Conservation (phyloP, 2,888 invertebrate genomes). For the Spisula solida region DNA sequence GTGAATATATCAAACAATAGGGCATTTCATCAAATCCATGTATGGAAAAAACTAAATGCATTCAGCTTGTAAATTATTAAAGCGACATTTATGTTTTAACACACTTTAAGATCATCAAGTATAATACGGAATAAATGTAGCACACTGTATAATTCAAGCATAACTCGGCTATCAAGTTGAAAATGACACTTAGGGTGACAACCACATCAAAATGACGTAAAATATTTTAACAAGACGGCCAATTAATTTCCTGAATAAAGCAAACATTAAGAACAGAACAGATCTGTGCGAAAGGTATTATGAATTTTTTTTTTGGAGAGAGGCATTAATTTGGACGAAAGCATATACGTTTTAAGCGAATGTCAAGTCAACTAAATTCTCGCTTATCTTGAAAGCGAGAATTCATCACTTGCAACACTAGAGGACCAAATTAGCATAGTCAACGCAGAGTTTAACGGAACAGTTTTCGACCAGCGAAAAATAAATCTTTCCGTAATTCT, state of each 20-base stretch:
- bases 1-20: conserved; percentile 1
- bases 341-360: background rate
- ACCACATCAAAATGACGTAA: background rate
- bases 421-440: background rate
- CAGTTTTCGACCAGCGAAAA: conserved; percentile 70
- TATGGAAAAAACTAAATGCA: background rate
- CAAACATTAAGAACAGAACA: background rate
- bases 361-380: background rate
- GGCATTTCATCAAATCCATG: background rate
- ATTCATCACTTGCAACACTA: background rate
- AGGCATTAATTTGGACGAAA: conserved; percentile 22
- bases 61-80: background rate
- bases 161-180: background rate
- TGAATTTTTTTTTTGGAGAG: conserved; percentile 18
- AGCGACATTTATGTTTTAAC: conserved; percentile 6
- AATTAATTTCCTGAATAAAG: conserved; percentile 21
- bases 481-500: conserved; percentile 46
- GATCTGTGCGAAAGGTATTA: background rate
- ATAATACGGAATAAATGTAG: background rate
- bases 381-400: conserved; percentile 9
- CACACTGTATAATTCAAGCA: background rate
- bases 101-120: background rate
- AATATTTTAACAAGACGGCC: background rate
- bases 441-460: conserved; percentile 48
- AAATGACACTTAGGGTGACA: conserved; percentile 9